Conservation (phyloP, 1,140 invertebrate genomes). For the Caenorhabditis latens region DNA sequence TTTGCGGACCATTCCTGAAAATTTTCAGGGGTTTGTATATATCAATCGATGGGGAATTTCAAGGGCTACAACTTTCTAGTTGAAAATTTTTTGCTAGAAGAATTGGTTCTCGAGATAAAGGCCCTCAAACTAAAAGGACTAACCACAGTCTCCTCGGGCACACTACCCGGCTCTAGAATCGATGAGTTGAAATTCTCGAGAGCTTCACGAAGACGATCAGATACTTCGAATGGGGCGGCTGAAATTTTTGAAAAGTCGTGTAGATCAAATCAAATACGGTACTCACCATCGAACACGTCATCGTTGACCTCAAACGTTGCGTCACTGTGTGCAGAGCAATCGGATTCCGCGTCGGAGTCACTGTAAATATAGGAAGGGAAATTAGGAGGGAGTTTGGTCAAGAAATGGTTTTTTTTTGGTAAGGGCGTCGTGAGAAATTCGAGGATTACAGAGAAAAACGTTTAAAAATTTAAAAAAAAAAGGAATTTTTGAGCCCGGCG, state of each 20-base stretch:
- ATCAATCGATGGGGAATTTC: no score
- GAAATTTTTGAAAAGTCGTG: background rate
- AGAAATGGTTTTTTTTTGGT: no score
- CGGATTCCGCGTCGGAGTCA: slow-evolving; percentile 57
- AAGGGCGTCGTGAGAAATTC: no score
- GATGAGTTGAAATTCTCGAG: slow-evolving; percentile 65
- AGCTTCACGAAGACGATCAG: slow-evolving; percentile 65
- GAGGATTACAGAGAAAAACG: no score
- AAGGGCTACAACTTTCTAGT: no score
- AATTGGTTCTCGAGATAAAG: background rate
- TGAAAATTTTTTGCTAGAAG: background rate
- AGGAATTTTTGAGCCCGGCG: no score
- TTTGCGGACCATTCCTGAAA: slow-evolving; percentile 69
- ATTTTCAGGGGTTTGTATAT: background rate
- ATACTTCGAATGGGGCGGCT: slow-evolving; percentile 63
- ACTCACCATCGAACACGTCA: slow-evolving; percentile 38
- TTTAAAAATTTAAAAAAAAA: no score
- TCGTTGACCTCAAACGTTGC: slow-evolving; percentile 65
- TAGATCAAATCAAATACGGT: background rate
- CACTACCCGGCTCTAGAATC: slow-evolving; percentile 58
- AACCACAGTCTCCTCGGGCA: slow-evolving; percentile 57
- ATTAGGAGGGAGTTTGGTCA: background rate
- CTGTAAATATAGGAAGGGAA: background rate
- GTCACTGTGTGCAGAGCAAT: slow-evolving; percentile 66
- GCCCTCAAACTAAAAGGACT: background rate